Base-by-base conservation (phyloP, 2,888 invertebrate genomes). In the Crocallis elinguaria region DNA sequence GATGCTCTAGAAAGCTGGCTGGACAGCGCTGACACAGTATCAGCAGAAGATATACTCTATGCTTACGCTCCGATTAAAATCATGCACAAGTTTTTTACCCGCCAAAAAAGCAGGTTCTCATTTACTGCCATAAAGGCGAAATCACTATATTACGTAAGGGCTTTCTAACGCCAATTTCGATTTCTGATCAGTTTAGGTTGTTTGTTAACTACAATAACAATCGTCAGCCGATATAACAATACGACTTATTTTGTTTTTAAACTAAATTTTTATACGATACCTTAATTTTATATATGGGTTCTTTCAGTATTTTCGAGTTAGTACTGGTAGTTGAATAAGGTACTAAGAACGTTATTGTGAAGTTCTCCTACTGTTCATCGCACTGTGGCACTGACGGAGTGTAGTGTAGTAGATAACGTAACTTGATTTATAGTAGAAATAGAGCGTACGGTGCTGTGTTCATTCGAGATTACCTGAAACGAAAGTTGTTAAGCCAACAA, bases 1-100 rank as follows among this genome's bases (percentile, higher is more conserved):
- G 70, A 62, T 70, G 65, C 51, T 66, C 66, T 86, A 86, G 87
- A 86, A 87, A 87, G 86, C 75, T 60, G 51, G 53, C 48, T 53
- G 48, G 48, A 49, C 36, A 13, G 45, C 13, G 30, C 41, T 38
- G 43, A 13, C 53, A 48, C 43, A 36, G 48, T 43, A 13, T 2
- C 38, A 3, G 14, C 53, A 54, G 53, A 25, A 54, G 32, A 30
- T 30, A n/a, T 38, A 38, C 51, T 50, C 9, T 23, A 19, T 23
- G 25, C 25, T n/a, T n/a, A 49, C 35, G 33, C 35, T 21, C 32
- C 33, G 5, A 23, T 45, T 29, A 17, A 5, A 29, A 29, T 12
- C 2, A 29, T 5, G 9, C 1, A 25, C 25, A 4, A 4, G 6
- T 23, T 6, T 8, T 6, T 6, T 8, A 23, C 23, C 8, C 1